Percentiles rank a stretch among this genome's conserved stretches.
Conservation (phyloP, 2,888 invertebrate species). For the Pyrrhosoma nymphula region DNA sequence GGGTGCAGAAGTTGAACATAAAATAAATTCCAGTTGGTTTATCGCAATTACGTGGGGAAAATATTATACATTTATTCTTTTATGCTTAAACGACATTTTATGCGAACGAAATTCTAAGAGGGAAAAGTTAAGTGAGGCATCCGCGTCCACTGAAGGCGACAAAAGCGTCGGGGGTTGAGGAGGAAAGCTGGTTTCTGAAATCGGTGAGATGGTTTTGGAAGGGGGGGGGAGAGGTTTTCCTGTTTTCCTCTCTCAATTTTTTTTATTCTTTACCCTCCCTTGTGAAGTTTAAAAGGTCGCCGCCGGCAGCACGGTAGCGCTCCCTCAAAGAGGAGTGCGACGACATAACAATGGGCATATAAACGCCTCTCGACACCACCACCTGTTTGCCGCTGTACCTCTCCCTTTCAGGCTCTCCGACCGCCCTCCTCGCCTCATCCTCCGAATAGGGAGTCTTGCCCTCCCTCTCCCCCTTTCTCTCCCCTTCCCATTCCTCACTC, state of each 20-base stretch:
- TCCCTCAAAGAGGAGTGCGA: background rate
- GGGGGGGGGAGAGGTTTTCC: background rate
- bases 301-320: background rate
- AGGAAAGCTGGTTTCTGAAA: background rate
- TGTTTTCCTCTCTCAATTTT: background rate
- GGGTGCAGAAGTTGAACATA: too few relatives aligned
- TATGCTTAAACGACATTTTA: too few relatives aligned
- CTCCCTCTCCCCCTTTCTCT: too few relatives aligned
- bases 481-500: background rate
- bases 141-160: background rate
- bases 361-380: slow-evolving; percentile 11
- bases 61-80: too few relatives aligned
- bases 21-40: too few relatives aligned
- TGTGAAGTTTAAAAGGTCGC: slow-evolving; percentile 17
- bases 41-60: too few relatives aligned
- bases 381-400: background rate
- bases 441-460: background rate
- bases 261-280: background rate
- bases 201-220: background rate
- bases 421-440: background rate
- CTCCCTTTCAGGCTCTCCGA: background rate
- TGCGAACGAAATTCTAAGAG: background rate
- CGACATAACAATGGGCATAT: slow-evolving; percentile 47
- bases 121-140: background rate
- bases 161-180: background rate